Evolutionary conservation across 2,888 invertebrate species (phyloP).

Genomic region (Nemapogon koenigi): DNA sequence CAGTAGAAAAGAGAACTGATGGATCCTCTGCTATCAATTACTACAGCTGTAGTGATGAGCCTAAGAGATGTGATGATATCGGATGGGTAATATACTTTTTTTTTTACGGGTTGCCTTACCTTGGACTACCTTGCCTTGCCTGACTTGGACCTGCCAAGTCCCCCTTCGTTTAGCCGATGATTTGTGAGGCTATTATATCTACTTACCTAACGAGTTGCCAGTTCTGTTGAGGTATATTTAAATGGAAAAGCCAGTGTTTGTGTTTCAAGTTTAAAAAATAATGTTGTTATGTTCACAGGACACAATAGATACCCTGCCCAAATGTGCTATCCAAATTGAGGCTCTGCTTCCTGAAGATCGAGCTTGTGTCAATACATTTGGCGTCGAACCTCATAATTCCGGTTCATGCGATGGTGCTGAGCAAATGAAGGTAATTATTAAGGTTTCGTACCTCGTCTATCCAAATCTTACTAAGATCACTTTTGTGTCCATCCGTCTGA

Average conservation of each 20-base stretch:
- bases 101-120: too few species aligned
- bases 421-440: constrained; percentile 47
- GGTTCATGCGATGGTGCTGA: constrained; percentile 47
- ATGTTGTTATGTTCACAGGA: constrained; percentile 40
- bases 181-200: too few species aligned
- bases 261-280: too few species aligned
- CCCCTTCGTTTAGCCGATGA: too few species aligned
- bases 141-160: too few species aligned
- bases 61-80: constrained; percentile 49
- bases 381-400: constrained; percentile 34
- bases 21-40: constrained; percentile 45
- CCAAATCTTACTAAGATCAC: too few species aligned
- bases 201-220: too few species aligned
- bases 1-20: constrained; percentile 41
- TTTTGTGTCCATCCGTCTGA: too few species aligned
- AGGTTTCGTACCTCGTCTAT: too few species aligned
- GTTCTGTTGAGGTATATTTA: too few species aligned
- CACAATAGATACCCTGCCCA: constrained; percentile 38
- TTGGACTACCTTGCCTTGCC: too few species aligned
- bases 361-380: constrained; percentile 47
- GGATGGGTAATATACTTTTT: constrained; percentile 57
- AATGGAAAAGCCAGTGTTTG: too few species aligned
- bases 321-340: constrained; percentile 53
- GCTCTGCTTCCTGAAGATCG: constrained; percentile 46
- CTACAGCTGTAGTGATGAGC: constrained; percentile 51